A percentile compares a stretch with the other conserved stretches of the same genome.
phyloP scores from a whole-genome alignment of 2,797 vertebrate species.

The Scyliorhinus canicula region DNA sequence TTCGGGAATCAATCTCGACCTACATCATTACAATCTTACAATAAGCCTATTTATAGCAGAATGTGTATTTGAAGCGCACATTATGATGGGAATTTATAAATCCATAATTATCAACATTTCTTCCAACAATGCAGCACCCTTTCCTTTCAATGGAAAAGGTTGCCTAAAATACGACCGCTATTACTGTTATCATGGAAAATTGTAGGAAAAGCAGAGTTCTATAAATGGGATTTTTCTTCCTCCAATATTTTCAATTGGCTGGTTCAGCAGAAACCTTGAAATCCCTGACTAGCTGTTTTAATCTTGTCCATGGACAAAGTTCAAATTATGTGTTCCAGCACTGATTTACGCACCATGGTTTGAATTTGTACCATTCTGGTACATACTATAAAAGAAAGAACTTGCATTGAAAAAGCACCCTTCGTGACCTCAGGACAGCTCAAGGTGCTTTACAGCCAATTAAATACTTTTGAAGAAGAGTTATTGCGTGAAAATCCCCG shows the following conservation, averaged over 20 bases:
- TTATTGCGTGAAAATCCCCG: too few relatives aligned
- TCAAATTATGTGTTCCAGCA: neutral
- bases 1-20: neutral
- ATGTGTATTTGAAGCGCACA: neutral
- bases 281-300: neutral
- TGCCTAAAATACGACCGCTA: neutral
- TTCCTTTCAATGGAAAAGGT: neutral
- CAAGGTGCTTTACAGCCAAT: neutral
- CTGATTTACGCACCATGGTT: neutral
- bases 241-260: neutral
- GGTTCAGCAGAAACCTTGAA: constrained; percentile 15
- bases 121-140: neutral
- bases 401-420: neutral
- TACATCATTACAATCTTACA: neutral
- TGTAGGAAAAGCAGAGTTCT: neutral
- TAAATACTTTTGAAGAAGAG: neutral
- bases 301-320: neutral
- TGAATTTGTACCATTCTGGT: neutral
- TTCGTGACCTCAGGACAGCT: neutral
- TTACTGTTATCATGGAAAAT: neutral
- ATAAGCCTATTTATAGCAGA: neutral
- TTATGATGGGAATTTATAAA: neutral
- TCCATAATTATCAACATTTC: neutral
- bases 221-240: neutral
- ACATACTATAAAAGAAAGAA: neutral